Evolutionary conservation across 2,888 invertebrate species (phyloP).

Genomic region (Pharmacophagus antenor): DNA sequence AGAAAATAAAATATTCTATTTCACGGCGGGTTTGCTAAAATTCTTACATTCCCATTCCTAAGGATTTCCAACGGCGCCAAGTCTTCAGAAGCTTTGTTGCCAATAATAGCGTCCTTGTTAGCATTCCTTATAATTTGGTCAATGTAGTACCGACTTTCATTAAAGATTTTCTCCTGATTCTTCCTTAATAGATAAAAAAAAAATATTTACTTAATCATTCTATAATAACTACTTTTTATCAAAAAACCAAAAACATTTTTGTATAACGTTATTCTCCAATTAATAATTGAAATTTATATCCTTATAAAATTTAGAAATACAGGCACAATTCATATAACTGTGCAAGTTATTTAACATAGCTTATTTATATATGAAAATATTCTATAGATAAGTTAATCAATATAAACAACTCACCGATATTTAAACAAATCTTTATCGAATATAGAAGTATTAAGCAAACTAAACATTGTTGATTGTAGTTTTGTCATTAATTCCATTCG

Average conservation of each 20-base stretch:
- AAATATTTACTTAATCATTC: too few species aligned
- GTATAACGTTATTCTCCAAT: too few species aligned
- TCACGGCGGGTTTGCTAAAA: background rate
- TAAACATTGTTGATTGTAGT: conserved; percentile 50
- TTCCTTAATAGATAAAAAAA: conserved; percentile 36
- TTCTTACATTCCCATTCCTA: conserved; percentile 45
- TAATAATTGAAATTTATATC: too few species aligned
- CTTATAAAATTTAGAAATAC: background rate
- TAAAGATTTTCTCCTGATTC: conserved; percentile 45
- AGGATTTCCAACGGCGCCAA: conserved; percentile 39
- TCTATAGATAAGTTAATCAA: background rate
- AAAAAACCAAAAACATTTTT: too few species aligned
- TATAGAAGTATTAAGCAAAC: conserved; percentile 50
- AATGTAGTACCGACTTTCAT: conserved; percentile 36
- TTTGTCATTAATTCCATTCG: conserved; percentile 48
- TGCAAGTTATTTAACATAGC: background rate
- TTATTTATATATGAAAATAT: background rate
- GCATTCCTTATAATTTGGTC: conserved; percentile 38
- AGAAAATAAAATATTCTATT: background rate
- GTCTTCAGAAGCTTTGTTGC: conserved; percentile 38
- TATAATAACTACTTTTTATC: too few species aligned
- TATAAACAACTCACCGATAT: conserved; percentile 42
- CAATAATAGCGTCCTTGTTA: conserved; percentile 40
- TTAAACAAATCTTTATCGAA: conserved; percentile 40
- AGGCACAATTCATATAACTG: too few species aligned